A percentile compares a stretch with the other conserved stretches of the same genome.
phyloP scores from a whole-genome alignment of 2,113 vertebrate species.

The Dicerorhinus sumatrensis region DNA sequence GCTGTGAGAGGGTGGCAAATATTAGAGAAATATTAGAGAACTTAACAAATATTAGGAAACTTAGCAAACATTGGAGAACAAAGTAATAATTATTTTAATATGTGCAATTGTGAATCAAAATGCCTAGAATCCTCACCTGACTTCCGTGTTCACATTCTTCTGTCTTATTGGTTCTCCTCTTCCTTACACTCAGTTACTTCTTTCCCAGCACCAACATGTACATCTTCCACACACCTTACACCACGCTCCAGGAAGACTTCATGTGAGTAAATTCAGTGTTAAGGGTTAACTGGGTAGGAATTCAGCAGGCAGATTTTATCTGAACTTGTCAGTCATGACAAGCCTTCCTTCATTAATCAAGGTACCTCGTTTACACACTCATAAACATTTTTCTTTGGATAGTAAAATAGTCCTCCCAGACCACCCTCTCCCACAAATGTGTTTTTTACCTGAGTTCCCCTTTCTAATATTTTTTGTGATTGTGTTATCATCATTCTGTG shows the following conservation, averaged over 20 bases:
- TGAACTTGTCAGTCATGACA: neutral
- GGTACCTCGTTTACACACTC: neutral
- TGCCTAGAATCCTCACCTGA: neutral
- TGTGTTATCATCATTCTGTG: neutral
- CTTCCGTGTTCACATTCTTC: neutral
- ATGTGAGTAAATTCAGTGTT: neutral
- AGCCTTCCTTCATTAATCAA: neutral
- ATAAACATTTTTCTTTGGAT: neutral
- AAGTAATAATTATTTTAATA: neutral
- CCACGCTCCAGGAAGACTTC: neutral
- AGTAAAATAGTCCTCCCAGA: neutral
- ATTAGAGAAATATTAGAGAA: neutral
- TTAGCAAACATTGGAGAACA: neutral
- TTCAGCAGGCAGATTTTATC: neutral
- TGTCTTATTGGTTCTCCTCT: neutral
- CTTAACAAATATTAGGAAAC: neutral
- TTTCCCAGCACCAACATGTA: neutral
- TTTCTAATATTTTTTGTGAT: neutral
- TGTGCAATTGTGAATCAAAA: neutral
- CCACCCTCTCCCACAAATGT: neutral
- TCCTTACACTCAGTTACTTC: neutral
- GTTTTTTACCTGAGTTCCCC: neutral
- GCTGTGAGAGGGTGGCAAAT: neutral
- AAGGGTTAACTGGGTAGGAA: neutral
- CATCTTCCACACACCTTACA: neutral